Conservation (phyloP, 2,888 invertebrate species). For the Dynastes maya region DNA sequence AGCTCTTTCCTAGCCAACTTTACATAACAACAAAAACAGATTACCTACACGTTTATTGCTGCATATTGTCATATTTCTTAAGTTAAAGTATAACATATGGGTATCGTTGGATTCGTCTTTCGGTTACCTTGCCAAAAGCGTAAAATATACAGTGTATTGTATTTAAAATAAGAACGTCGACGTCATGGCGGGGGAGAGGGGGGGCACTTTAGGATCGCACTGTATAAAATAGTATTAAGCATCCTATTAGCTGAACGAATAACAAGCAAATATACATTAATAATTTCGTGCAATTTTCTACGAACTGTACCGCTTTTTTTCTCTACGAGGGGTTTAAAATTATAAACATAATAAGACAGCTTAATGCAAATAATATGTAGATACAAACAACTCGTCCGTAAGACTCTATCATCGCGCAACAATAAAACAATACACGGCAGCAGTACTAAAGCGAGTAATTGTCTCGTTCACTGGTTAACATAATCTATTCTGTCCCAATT, state of each 20-base stretch:
- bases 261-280: background rate
- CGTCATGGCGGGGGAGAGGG: too few species aligned
- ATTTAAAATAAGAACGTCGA: too few species aligned
- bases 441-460: constrained; percentile 25
- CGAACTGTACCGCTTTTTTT: constrained; percentile 18
- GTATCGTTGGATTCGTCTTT: too few species aligned
- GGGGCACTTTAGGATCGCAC: too few species aligned
- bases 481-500: constrained; percentile 42
- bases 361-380: constrained; percentile 35
- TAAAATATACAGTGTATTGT: too few species aligned
- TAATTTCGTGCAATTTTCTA: constrained; percentile 26
- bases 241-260: background rate
- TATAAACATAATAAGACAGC: constrained; percentile 20
- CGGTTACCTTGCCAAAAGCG: too few species aligned
- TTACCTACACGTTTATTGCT: too few species aligned
- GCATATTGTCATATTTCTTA: too few species aligned
- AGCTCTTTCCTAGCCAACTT: too few species aligned
- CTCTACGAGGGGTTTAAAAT: constrained; percentile 3
- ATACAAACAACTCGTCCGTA: constrained; percentile 28
- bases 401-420: constrained; percentile 9
- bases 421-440: constrained; percentile 41
- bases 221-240: background rate
- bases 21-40: too few species aligned
- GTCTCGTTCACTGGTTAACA: constrained; percentile 47
- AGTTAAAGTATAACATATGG: too few species aligned